phyloP scores from a whole-genome alignment of 2,113 vertebrate genomes.

The Ifrita kowaldi region DNA sequence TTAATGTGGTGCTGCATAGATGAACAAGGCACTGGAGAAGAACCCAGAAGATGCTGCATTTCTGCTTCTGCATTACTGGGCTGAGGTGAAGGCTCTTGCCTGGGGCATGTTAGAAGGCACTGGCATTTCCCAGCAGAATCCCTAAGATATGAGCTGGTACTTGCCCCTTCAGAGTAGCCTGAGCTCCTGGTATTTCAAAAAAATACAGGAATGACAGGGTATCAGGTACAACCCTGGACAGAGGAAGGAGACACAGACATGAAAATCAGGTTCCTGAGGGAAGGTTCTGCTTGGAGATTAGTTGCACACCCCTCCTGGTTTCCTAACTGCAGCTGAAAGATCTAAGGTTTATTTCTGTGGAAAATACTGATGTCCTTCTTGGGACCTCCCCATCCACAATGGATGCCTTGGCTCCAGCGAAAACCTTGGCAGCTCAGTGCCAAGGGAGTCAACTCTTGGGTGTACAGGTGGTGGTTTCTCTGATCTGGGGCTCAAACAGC shows the following conservation, averaged over 20 bases:
- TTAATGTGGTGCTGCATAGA: background rate
- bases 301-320: accelerated
- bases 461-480: background rate
- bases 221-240: background rate
- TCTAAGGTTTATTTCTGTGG: background rate
- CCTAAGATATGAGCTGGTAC: background rate
- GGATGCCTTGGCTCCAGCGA: background rate
- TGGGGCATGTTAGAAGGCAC: background rate
- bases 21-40: background rate
- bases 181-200: accelerated
- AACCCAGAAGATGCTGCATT: background rate
- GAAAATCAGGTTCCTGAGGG: background rate
- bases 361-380: background rate
- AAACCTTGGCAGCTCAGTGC: background rate
- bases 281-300: background rate
- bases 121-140: background rate
- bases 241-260: background rate
- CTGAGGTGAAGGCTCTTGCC: accelerated
- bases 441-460: too few species aligned
- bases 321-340: background rate
- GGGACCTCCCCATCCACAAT: background rate
- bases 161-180: background rate
- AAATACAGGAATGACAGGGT: background rate
- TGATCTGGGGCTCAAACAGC: background rate
- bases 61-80: background rate